Evolutionary conservation across 2,888 invertebrate genomes (phyloP), one percentile per base, ranked within the genome.

Genomic region (Perdita meconis): DNA sequence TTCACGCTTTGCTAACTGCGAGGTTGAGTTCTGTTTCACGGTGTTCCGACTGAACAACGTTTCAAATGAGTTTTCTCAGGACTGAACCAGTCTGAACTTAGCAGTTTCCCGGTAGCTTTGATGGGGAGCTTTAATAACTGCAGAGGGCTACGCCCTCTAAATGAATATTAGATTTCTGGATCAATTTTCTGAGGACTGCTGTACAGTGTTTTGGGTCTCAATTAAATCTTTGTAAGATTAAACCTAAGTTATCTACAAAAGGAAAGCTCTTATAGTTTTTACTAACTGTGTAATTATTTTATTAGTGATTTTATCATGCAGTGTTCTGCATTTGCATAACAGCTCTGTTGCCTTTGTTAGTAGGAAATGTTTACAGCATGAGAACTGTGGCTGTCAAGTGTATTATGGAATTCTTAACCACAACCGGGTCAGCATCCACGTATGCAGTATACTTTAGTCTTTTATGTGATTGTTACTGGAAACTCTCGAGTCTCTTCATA

Each of bases 401-500:
- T 75, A 60, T 59, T 61, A 42, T 75, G 59, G 61, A 50, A 57
- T 61, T 61, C 60, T 66, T 57, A 67, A 65, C 75, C 75, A 61
- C 75, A 77, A 77, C 65, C 75, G 34, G 76, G 76, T 74, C 76
- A 75, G 63, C 44, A 36, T 8, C 6, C 57, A 51, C 60, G 74
- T 63, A 63, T 53, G 66, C 75, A 16, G 75, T 61, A 59, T 74
- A 67, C 75, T 77, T 75, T 77, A 77, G 75, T 77, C 76, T 77
- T 75, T 75, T 75, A 77, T 56, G 76, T 51, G 75, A 74, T 77
- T 67, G 76, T 77, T 77, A 77, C 61, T 30, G 75, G 59, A 74
- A 75, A 51, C 75, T 61, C 75, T 63, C 63, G 57, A 2, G 56
- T 44, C 53, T 51, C 50, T 19, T 38, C 12, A 6, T 38, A 6